Percentiles rank a stretch among this genome's conserved stretches.
phyloP scores from a whole-genome alignment of 2,113 vertebrate species.

The Cervus canadensis region DNA sequence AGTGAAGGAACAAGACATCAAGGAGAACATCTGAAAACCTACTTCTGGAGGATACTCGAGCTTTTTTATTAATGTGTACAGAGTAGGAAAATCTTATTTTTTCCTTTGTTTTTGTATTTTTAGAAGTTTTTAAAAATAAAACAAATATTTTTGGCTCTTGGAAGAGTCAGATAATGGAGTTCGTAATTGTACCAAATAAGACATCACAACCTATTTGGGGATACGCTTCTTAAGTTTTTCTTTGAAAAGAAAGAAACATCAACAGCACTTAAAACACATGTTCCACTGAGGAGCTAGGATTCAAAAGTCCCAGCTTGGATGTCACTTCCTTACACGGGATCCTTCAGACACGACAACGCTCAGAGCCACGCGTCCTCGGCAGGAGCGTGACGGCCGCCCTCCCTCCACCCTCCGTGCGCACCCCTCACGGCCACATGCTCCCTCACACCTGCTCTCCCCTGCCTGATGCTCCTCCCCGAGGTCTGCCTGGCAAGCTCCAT shows the following conservation, averaged over 20 bases:
- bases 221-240: not conserved
- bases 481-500: not conserved
- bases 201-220: not conserved
- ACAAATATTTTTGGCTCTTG: not conserved
- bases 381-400: rapidly evolving
- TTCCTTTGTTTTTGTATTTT: not conserved
- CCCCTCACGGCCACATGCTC: not conserved
- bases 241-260: constrained; percentile 12
- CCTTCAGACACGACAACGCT: not conserved
- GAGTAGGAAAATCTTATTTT: not conserved
- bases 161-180: not conserved
- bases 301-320: not conserved
- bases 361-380: not conserved
- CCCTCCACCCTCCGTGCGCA: not conserved
- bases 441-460: not conserved
- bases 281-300: not conserved
- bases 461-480: not conserved
- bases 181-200: not conserved
- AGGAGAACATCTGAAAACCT: not conserved
- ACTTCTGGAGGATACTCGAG: not conserved
- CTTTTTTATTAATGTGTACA: not conserved
- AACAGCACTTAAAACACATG: not conserved
- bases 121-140: not conserved
- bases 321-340: not conserved
- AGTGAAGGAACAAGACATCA: not conserved